phyloP scores from a whole-genome alignment of 2,797 vertebrate species.

The Erpetoichthys calabaricus region DNA sequence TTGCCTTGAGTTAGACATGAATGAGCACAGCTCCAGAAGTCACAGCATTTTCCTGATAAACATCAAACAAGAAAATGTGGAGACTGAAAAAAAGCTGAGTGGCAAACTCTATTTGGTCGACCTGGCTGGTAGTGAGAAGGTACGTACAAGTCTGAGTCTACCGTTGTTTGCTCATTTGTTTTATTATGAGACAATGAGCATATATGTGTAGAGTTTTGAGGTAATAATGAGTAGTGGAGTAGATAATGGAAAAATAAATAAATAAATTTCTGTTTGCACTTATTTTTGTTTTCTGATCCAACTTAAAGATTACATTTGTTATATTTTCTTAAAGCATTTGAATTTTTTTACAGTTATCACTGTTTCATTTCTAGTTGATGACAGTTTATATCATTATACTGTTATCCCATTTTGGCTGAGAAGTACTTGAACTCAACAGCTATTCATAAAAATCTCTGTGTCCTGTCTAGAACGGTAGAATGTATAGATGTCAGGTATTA shows the following conservation, averaged over 20 bases:
- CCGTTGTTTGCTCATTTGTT: neutral
- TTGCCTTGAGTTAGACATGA: conserved; percentile 64
- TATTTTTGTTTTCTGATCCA: neutral
- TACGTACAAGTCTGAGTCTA: conserved; percentile 21
- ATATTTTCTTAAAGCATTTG: too few species aligned
- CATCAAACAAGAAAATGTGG: conserved; percentile 90
- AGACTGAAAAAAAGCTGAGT: conserved; percentile 84
- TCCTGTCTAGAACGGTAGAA: too few species aligned
- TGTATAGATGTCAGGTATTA: too few species aligned
- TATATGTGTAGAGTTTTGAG: neutral
- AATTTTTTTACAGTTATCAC: too few species aligned
- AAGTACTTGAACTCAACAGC: too few species aligned
- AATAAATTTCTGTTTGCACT: neutral
- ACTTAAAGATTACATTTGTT: too few species aligned
- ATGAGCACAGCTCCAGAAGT: conserved; percentile 91
- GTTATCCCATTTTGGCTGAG: too few species aligned
- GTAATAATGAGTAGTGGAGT: neutral
- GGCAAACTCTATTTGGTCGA: conserved; percentile 93
- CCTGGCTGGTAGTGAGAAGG: conserved; percentile 91
- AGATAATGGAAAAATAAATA: neutral
- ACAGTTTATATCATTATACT: too few species aligned
- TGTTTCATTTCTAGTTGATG: too few species aligned
- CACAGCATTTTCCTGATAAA: conserved; percentile 91
- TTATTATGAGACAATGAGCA: neutral
- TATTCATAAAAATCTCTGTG: too few species aligned